These are phyloP conservation scores for Heliconius nattereri DNA, from an alignment of 1,140 invertebrate species.

Conservation along the genomic window DNA sequence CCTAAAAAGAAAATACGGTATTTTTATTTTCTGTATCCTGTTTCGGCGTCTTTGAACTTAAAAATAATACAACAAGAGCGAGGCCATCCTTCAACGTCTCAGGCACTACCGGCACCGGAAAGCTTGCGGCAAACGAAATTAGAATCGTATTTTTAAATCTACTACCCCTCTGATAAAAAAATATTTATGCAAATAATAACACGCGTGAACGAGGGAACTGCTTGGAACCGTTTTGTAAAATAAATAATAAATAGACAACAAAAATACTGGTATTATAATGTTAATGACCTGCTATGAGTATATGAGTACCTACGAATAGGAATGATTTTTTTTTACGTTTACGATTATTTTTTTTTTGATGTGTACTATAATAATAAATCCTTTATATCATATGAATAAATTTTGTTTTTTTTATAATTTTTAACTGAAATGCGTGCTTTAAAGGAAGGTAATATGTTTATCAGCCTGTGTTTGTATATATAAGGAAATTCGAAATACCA, in stretches of 20 bases:
- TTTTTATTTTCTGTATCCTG: conserved; percentile 34
- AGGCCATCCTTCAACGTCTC: conserved; percentile 70
- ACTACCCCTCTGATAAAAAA: conserved; percentile 65
- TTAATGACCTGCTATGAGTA: no score
- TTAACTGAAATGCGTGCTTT: no score
- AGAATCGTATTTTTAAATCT: conserved; percentile 77
- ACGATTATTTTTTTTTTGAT: no score
- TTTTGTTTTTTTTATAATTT: no score
- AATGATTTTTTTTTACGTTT: no score
- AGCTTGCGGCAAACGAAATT: conserved; percentile 67
- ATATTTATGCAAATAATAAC: conserved; percentile 77
- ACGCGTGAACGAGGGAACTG: conserved; percentile 64
- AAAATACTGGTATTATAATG: not conserved
- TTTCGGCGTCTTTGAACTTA: conserved; percentile 51
- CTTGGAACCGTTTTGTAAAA: not conserved
- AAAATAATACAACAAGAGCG: conserved; percentile 61
- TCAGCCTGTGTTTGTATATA: no score
- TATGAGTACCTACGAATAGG: no score
- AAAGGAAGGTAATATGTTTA: no score
- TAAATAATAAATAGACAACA: not conserved
- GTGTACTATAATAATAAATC: no score
- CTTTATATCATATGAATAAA: no score
- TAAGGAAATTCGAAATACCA: no score
- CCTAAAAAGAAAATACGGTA: conserved; percentile 1
- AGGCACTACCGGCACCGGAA: conserved; percentile 57